These are phyloP conservation scores for Mareca strepera DNA, from an alignment of 2,797 vertebrate genomes.

Conservation along the genomic window DNA sequence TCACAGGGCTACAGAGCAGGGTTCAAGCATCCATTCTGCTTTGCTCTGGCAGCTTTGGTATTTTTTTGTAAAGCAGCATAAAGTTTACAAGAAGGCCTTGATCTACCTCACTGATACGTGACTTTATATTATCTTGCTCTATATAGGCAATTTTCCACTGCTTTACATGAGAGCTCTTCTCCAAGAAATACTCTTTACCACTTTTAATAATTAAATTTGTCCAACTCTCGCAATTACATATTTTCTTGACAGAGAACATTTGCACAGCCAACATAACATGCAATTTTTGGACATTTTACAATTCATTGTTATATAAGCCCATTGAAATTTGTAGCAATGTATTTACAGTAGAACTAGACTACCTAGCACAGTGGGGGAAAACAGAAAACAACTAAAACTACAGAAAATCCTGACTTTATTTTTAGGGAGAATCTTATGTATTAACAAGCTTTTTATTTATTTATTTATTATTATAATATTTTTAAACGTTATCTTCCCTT, in stretches of 20 bases:
- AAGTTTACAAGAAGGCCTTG: not conserved
- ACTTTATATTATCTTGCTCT: not conserved
- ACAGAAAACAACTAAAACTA: not conserved
- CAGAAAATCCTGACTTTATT: not conserved
- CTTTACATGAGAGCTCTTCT: not conserved
- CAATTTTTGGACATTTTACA: not conserved
- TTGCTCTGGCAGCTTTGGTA: not conserved
- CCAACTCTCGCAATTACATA: not conserved
- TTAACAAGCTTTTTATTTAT: not conserved
- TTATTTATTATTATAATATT: not conserved
- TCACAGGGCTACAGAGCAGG: not conserved
- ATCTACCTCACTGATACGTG: fast-evolving
- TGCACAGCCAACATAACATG: not conserved
- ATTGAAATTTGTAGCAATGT: not conserved
- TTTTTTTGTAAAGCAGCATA: not conserved
- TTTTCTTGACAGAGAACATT: not conserved
- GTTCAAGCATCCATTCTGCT: fast-evolving
- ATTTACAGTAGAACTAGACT: not conserved
- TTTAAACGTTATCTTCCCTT: not conserved
- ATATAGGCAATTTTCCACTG: not conserved
- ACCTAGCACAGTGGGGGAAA: fast-evolving
- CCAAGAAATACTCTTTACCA: not conserved
- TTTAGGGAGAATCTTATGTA: fast-evolving
- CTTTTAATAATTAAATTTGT: not conserved
- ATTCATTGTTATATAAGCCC: not conserved